Base-by-base conservation (phyloP, 2,888 invertebrate species). In the Lasioglossum malachurum region DNA sequence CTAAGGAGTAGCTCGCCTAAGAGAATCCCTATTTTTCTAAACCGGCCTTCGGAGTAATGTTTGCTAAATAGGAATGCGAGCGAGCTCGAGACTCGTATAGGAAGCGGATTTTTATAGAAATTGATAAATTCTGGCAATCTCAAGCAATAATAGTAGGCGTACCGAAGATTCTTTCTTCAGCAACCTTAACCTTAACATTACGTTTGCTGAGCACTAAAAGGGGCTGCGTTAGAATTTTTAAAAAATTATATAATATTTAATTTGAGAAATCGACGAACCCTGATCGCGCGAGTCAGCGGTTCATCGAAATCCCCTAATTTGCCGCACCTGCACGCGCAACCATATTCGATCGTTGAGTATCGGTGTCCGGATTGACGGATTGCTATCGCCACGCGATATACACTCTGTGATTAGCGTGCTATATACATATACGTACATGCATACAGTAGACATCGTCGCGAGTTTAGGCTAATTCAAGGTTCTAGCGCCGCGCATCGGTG, bases 351-450 rank as follows among this genome's bases (percentile, higher is more conserved):
- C 31, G 60, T 14, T 2, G 60, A 5, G 60, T 16, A 64, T 31
- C 64, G 60, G 60, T 60, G 60, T 76, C 41, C 49, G 31, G n/a
- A 53, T 31, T 16, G 53, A 46, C 41, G 77, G 72, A 84, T 77
- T 16, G n/a, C 8, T 53, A 23, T 31, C 49, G 31, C 31, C 53
- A 16, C 35, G 31, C 46, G 44, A 49, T 75, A 46, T 23, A 49
- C 75, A 31, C 60, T 81, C 75, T 78, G 78, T 75, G 60, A 46
- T 80, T 78, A 69, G 44, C 41, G 57, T 44, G 72, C 78, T 82
- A 71, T 74, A 67, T 81, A 75, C n/a, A n/a, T n/a, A n/a, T n/a
- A n/a, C n/a, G n/a, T 76, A 78, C 44, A 38, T 38, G 8, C 0
- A 73, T 49, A 44, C 31, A 31, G 64, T 76, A 49, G 64, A 10